These are phyloP conservation scores for Xiphorhynchus elegans DNA, from an alignment of 2,113 vertebrate species.

Conservation along the genomic window DNA sequence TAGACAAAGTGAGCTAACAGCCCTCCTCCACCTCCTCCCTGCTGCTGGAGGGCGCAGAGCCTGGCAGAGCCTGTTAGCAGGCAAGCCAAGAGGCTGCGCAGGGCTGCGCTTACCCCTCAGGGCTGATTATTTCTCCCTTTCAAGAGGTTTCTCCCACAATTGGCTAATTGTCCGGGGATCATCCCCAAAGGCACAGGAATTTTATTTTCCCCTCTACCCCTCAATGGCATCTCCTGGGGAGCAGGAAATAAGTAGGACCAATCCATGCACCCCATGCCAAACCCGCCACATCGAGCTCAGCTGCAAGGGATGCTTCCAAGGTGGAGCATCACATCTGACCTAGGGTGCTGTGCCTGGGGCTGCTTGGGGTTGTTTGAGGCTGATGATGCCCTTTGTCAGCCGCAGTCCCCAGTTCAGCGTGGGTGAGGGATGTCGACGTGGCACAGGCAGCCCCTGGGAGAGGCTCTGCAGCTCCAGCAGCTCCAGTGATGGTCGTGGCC, in stretches of 20 bases:
- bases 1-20: not conserved
- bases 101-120: conserved; percentile 3
- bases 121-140: conserved; percentile 29
- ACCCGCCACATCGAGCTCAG: not conserved
- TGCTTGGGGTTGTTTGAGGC: rapidly evolving
- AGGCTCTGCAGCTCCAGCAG: conserved; percentile 28
- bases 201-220: not conserved
- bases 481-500: conserved; percentile 54
- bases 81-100: not conserved
- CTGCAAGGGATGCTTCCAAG: not conserved
- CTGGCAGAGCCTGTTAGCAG: conserved; percentile 22
- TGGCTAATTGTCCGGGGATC: conserved; percentile 34
- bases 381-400: not conserved
- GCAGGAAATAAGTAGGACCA: not conserved
- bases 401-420: rapidly evolving
- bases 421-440: not conserved
- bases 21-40: not conserved
- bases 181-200: not conserved
- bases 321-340: not conserved
- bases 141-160: conserved; percentile 29
- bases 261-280: not conserved
- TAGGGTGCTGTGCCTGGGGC: not conserved
- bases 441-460: not conserved
- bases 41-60: not conserved
- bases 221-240: not conserved